Evolutionary conservation across 2,113 vertebrate genomes (phyloP), one percentile per base, ranked within the genome.

Genomic region (Acanthisitta chloris): DNA sequence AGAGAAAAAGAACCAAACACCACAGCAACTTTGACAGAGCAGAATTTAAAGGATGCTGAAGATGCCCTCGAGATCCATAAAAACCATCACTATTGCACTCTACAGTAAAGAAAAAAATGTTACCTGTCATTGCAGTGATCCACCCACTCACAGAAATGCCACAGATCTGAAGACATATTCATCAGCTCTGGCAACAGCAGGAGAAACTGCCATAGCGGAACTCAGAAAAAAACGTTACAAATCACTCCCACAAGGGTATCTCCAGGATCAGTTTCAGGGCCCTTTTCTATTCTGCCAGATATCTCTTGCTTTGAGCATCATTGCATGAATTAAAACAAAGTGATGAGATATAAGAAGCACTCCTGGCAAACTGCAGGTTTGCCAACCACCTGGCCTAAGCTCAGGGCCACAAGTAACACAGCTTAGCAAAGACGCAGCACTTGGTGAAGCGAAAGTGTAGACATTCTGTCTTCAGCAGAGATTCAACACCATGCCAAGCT

Each of bases 71-170:
- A 77, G 71, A 83, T 77, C 14, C 45, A 49, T 46, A 66, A 67
- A 67, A 88, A 55, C 42, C 83, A 55, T 83, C 80, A 77, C 54
- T 83, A 46, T 21, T 52, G 14, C 54, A 86, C 79, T 70, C 38
- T 9, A 49, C 74, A 70, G 33, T 51, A 73, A 78, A 77, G 48
- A n/a, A 83, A 71, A 94, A 72, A 81, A 65, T 59, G 43, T 74
- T 64, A 88, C 72, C 92, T 92, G 80, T 81, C 92, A 92, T 9
- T 57, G 49, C 51, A 83, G 67, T 49, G 70, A 92, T 73, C 72
- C 64, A 91, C 83, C 92, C 72, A 90, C 88, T 86, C 82, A 71
- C 34, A 88, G 64, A 92, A 90, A 90, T 34, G 34, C 64, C 83
- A 86, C 20, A 6, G 42, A 92, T 81, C 42, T 83, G 51, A 74